Percentiles rank a stretch among this genome's conserved stretches.
phyloP scores from a whole-genome alignment of 2,113 vertebrate species.

The Leptosomus discolor region DNA sequence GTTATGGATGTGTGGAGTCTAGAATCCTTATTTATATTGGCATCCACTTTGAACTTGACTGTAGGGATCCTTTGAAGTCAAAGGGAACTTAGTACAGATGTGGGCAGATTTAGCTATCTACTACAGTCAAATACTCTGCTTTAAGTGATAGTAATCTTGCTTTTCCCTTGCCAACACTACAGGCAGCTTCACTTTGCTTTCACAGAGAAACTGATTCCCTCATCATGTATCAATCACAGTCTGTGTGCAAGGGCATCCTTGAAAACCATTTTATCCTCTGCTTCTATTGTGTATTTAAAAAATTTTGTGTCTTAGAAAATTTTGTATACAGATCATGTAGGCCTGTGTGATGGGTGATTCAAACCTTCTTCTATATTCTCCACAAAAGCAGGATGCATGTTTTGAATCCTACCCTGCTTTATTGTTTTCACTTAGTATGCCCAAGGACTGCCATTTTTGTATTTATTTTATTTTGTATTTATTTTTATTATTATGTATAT shows the following conservation, averaged over 20 bases:
- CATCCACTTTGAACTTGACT: not conserved
- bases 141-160: not conserved
- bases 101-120: not conserved
- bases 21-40: not conserved
- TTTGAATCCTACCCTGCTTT: not conserved
- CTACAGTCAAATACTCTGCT: not conserved
- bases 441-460: accelerated
- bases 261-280: not conserved
- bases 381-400: not conserved
- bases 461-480: no score
- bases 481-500: not conserved
- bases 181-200: not conserved
- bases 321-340: not conserved
- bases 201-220: not conserved
- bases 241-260: not conserved
- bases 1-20: no score
- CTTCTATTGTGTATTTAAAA: not conserved
- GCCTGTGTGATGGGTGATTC: not conserved
- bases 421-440: not conserved
- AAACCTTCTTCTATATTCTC: not conserved
- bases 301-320: not conserved
- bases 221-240: not conserved
- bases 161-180: not conserved
- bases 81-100: not conserved
- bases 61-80: not conserved